Conservation (phyloP, 2,113 vertebrate genomes). For the Lipophrys pholis region DNA sequence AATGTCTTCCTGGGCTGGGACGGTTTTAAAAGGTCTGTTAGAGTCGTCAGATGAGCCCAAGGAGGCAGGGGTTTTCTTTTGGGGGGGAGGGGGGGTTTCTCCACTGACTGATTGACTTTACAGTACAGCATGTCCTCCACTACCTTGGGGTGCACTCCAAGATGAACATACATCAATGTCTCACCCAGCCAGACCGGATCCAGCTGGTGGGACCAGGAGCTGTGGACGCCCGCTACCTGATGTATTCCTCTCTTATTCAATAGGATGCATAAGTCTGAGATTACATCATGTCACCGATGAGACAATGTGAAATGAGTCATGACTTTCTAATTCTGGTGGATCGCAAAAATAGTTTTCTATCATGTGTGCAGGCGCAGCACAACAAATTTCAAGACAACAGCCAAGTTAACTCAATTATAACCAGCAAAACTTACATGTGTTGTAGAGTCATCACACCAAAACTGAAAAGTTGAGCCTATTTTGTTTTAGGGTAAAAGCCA, state of each 20-base stretch:
- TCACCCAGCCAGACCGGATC: constrained; percentile 8
- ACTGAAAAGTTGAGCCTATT: too few relatives aligned
- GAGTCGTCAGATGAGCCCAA: constrained; percentile 47
- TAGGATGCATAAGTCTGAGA: not conserved
- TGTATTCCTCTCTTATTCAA: not conserved
- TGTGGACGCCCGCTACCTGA: constrained; percentile 16
- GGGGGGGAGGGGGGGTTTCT: too few relatives aligned
- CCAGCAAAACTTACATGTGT: too few relatives aligned
- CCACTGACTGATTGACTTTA: constrained; percentile 50
- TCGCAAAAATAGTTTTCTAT: too few relatives aligned
- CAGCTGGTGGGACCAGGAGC: constrained; percentile 22
- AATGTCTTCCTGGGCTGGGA: constrained; percentile 24
- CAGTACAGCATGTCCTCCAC: constrained; percentile 27
- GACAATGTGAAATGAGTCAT: not conserved
- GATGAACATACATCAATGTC: constrained; percentile 35
- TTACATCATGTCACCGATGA: not conserved
- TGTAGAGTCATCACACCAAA: too few relatives aligned
- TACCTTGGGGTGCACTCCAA: constrained; percentile 36
- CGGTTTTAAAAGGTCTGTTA: constrained; percentile 40
- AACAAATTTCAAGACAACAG: too few relatives aligned
- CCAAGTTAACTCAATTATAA: too few relatives aligned
- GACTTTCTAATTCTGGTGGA: too few relatives aligned
- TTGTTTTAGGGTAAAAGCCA: too few relatives aligned
- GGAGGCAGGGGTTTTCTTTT: not conserved
- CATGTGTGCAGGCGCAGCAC: too few relatives aligned